A percentile compares a stretch with the other conserved stretches of the same genome.
Conservation (phyloP, 2,797 vertebrate species). For the Champsocephalus esox region DNA sequence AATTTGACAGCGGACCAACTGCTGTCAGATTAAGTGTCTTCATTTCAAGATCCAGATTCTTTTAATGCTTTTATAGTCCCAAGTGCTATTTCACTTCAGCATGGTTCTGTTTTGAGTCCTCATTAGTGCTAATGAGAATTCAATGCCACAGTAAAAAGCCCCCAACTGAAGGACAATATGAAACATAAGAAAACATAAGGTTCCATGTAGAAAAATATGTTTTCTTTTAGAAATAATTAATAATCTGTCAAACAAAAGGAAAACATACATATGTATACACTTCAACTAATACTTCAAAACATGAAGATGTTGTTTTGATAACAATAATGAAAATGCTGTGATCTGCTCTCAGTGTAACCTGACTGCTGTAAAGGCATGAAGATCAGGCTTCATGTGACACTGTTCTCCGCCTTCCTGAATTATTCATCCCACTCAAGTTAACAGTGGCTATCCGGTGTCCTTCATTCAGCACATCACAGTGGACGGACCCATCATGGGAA, state of each 20-base stretch:
- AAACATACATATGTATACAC: too few species aligned
- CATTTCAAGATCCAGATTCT: constrained; percentile 24
- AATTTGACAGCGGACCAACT: constrained; percentile 30
- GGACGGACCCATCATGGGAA: constrained; percentile 37
- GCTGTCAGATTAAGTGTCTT: constrained; percentile 17
- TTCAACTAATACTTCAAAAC: too few species aligned
- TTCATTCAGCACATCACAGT: constrained; percentile 56
- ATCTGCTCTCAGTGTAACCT: constrained; percentile 63
- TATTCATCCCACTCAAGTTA: constrained; percentile 80
- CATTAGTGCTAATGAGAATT: constrained; percentile 56
- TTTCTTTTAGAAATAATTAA: too few species aligned
- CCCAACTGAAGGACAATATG: too few species aligned
- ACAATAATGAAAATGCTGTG: background rate
- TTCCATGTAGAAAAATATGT: too few species aligned
- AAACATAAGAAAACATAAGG: too few species aligned
- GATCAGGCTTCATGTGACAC: constrained; percentile 67
- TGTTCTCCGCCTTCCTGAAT: constrained; percentile 76
- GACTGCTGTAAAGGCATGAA: constrained; percentile 66
- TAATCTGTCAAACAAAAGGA: too few species aligned
- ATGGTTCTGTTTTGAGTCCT: constrained; percentile 41
- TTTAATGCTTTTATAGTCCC: constrained; percentile 11
- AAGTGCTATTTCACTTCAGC: constrained; percentile 38
- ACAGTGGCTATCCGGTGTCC: constrained; percentile 70
- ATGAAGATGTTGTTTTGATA: too few species aligned
- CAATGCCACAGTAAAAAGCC: background rate